phyloP scores from a whole-genome alignment of 2,888 invertebrate species.

The Acanthococcus lagerstroemiae region DNA sequence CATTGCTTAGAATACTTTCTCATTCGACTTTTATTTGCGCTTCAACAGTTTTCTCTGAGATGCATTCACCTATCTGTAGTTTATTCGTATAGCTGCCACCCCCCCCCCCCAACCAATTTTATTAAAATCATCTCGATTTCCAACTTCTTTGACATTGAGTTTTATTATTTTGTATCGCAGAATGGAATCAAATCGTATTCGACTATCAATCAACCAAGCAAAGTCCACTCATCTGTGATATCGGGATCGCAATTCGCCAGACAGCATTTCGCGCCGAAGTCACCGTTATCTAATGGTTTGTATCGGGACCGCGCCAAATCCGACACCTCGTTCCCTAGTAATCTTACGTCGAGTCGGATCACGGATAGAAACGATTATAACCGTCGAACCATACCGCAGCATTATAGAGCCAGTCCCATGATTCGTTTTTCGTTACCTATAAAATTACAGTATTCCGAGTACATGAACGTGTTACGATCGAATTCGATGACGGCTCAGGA shows the following conservation, averaged over 20 bases:
- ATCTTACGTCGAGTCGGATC: too few species aligned
- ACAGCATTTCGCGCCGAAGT: not conserved
- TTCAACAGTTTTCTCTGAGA: too few species aligned
- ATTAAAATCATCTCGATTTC: too few species aligned
- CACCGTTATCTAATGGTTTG: conserved; percentile 13
- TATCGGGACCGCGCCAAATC: too few species aligned
- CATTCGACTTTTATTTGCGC: too few species aligned
- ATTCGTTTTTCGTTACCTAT: conserved; percentile 5
- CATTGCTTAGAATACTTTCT: too few species aligned
- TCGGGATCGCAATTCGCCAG: not conserved
- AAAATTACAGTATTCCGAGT: conserved; percentile 1
- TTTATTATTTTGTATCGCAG: not conserved
- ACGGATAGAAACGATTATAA: not conserved
- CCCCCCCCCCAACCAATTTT: too few species aligned
- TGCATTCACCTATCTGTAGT: too few species aligned
- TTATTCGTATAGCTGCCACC: too few species aligned
- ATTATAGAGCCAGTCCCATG: too few species aligned
- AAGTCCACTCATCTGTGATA: conserved; percentile 14
- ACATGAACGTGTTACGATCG: not conserved
- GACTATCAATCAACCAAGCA: not conserved
- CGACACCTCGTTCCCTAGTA: too few species aligned
- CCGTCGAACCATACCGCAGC: conserved; percentile 3
- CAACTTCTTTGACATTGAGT: too few species aligned
- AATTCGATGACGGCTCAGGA: not conserved
- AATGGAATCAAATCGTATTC: conserved; percentile 11